Conservation (phyloP, 35 echinoderm and acorn worm genomes). For the Apostichopus californicus region DNA sequence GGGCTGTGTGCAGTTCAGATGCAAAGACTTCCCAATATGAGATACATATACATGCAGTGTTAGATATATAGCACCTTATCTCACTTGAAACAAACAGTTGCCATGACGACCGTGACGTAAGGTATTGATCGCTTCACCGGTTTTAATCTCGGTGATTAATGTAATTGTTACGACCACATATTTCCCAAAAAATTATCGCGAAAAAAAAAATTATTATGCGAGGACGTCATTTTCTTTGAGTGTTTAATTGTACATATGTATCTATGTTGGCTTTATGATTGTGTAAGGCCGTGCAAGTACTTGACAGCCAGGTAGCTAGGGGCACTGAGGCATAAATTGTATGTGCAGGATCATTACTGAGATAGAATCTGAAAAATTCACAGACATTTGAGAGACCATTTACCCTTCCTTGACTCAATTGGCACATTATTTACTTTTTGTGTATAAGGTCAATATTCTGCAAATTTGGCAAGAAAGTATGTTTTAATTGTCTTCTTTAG, state of each 20-base stretch:
- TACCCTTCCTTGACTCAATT: no score
- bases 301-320: no score
- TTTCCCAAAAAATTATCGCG: background rate
- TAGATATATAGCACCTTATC: background rate
- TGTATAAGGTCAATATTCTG: no score
- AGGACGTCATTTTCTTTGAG: background rate
- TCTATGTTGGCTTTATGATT: no score
- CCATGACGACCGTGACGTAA: background rate
- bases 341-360: no score
- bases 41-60: background rate
- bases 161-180: background rate
- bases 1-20: background rate
- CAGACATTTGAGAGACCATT: no score
- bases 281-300: no score
- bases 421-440: no score
- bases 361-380: no score
- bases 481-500: no score
- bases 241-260: background rate
- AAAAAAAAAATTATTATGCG: background rate
- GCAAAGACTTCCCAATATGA: background rate
- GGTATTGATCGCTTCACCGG: background rate
- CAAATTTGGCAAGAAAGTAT: no score
- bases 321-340: no score
- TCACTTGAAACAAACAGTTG: background rate
- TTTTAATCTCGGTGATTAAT: conserved; percentile 6